phyloP scores from a whole-genome alignment of 2,797 vertebrate species.

The Babyrousa celebensis region DNA sequence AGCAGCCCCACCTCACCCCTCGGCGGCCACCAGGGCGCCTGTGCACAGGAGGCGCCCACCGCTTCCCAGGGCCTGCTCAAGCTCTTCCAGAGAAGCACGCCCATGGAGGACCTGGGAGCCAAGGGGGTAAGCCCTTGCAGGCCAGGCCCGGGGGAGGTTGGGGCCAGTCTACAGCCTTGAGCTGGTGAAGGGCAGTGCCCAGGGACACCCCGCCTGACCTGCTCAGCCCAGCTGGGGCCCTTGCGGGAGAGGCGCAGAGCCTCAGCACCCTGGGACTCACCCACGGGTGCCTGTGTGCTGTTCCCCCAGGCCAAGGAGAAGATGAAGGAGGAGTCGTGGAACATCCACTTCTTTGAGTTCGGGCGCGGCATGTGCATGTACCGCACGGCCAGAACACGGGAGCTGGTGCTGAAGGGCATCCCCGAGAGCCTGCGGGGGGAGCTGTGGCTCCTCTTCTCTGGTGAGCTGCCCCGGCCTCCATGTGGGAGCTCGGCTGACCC shows the following conservation, averaged over 20 bases:
- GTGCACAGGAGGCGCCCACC: constrained; percentile 93
- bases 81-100: constrained; percentile 93
- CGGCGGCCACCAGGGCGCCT: constrained; percentile 87
- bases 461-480: constrained; percentile 86
- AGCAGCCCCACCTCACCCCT: constrained; percentile 84
- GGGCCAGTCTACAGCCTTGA: too few species aligned
- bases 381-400: constrained; percentile 95
- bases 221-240: not conserved
- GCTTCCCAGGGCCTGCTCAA: constrained; percentile 95
- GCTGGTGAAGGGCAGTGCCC: not conserved
- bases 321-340: constrained; percentile 99
- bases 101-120: constrained; percentile 94
- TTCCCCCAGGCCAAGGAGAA: constrained; percentile 96
- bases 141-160: not conserved
- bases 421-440: constrained; percentile 97
- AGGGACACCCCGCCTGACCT: not conserved
- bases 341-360: constrained; percentile 99
- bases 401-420: constrained; percentile 97
- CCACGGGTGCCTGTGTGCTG: not conserved
- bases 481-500: not conserved
- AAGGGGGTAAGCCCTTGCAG: constrained; percentile 93
- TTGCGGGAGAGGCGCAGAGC: not conserved
- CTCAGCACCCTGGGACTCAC: not conserved
- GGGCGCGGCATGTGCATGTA: constrained; percentile 99
- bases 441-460: constrained; percentile 98